A percentile compares a stretch with the other conserved stretches of the same genome.
Conservation (phyloP, 2,888 invertebrate species). For the Odontothrips loti region DNA sequence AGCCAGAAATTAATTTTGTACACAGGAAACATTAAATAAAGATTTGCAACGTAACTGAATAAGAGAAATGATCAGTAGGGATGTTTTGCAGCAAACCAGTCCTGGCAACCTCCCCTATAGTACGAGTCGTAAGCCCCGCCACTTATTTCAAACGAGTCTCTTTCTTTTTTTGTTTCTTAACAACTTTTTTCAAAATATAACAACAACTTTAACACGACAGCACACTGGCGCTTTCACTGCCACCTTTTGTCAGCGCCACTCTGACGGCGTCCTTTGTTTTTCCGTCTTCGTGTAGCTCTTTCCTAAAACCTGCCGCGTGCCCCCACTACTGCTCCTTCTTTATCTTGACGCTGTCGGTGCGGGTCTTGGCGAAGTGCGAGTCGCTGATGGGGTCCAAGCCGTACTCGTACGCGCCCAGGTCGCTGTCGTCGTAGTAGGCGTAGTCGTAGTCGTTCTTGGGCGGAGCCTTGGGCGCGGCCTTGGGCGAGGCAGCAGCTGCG, state of each 20-base stretch:
- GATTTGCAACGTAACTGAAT: too few species aligned
- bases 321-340: conserved; percentile 6
- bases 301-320: neutral
- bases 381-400: conserved; percentile 44
- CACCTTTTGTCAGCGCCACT: neutral
- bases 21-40: too few species aligned
- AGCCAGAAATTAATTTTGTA: too few species aligned
- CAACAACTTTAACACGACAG: conserved; percentile 22
- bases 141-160: neutral
- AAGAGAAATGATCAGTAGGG: too few species aligned
- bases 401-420: conserved; percentile 47
- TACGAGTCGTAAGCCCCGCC: too few species aligned
- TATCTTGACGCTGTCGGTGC: conserved; percentile 20
- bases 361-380: conserved; percentile 23
- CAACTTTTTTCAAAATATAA: conserved; percentile 12
- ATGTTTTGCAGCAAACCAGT: too few species aligned
- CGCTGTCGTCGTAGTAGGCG: conserved; percentile 74
- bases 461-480: neutral
- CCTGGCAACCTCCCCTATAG: too few species aligned
- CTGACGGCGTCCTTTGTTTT: neutral
- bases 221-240: neutral
- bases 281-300: neutral
- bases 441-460: conserved; percentile 71
- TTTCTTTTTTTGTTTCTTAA: neutral
- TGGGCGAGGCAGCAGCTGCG: neutral